phyloP scores from a whole-genome alignment of 2,888 invertebrate genomes.

The Petrolisthes cinctipes region DNA sequence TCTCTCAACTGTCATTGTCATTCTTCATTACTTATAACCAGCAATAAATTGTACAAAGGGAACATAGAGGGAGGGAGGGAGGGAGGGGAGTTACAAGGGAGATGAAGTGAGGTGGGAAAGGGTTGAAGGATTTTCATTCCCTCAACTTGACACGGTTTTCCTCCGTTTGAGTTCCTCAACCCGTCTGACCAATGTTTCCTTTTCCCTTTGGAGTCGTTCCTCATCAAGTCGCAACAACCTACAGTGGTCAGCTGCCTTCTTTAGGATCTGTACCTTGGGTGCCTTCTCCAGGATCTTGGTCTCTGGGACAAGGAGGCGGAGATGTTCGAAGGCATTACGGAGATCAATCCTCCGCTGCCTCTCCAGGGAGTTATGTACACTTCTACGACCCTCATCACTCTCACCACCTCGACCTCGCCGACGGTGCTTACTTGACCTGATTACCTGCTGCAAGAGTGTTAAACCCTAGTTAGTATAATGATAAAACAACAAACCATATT shows the following conservation, averaged over 20 bases:
- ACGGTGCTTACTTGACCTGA: conserved; percentile 47
- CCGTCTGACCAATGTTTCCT: conserved; percentile 43
- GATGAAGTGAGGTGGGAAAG: not conserved
- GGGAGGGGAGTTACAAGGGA: not conserved
- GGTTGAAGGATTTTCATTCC: not conserved
- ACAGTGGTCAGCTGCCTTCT: conserved; percentile 77
- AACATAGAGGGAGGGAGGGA: not conserved
- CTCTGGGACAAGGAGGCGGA: conserved; percentile 84
- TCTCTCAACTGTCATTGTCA: no score
- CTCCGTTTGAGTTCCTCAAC: conserved; percentile 39
- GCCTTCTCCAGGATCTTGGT: conserved; percentile 84
- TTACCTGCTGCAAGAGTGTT: conserved; percentile 27
- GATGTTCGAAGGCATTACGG: conserved; percentile 85
- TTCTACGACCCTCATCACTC: conserved; percentile 44
- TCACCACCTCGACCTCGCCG: conserved; percentile 44
- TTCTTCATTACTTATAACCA: conserved; percentile 20
- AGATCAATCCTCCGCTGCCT: conserved; percentile 88
- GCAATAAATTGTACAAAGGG: conserved; percentile 50
- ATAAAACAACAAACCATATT: not conserved
- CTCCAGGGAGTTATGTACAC: conserved; percentile 89
- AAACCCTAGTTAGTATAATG: not conserved
- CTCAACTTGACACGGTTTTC: conserved; percentile 28
- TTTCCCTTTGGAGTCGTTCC: conserved; percentile 41
- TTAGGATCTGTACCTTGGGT: conserved; percentile 87
- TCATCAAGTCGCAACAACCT: conserved; percentile 30